These are phyloP conservation scores for Agraylea sexmaculata DNA, from an alignment of 1,140 invertebrate genomes.

Conservation along the genomic window DNA sequence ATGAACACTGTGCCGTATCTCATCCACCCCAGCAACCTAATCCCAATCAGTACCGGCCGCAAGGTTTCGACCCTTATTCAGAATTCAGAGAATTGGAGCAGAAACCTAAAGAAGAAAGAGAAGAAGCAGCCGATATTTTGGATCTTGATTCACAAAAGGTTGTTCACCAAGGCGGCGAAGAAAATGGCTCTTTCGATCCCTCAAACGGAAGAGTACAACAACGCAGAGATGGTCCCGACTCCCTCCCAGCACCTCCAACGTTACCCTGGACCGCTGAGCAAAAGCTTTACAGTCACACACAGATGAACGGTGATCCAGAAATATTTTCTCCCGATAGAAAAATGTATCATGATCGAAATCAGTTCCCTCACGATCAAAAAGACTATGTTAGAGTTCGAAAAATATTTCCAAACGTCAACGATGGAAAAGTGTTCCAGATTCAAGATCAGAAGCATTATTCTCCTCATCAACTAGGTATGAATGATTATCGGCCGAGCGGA, in stretches of 20 bases:
- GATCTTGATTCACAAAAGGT: slow-evolving; percentile 84
- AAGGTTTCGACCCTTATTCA: slow-evolving; percentile 34
- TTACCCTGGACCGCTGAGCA: slow-evolving; percentile 43
- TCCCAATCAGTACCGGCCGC: slow-evolving; percentile 35
- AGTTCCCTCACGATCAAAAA: slow-evolving; percentile 34
- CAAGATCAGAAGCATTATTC: slow-evolving; percentile 39
- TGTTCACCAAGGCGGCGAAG: slow-evolving; percentile 47
- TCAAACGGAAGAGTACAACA: slow-evolving; percentile 34
- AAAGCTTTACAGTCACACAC: slow-evolving; percentile 30
- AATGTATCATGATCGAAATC: slow-evolving; percentile 23
- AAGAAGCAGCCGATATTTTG: slow-evolving; percentile 66
- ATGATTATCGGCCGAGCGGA: slow-evolving; percentile 32
- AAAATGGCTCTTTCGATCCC: slow-evolving; percentile 42
- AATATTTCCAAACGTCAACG: slow-evolving; percentile 30
- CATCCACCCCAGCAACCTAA: slow-evolving; percentile 47
- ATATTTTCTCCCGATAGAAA: slow-evolving; percentile 28
- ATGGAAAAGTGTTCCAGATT: slow-evolving; percentile 40
- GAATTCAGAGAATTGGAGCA: slow-evolving; percentile 27
- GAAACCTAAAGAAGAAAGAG: slow-evolving; percentile 49
- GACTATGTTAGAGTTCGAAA: slow-evolving; percentile 37
- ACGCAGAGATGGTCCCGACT: slow-evolving; percentile 38
- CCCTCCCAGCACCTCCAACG: slow-evolving; percentile 49
- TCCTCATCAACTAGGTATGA: slow-evolving; percentile 38
- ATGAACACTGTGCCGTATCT: slow-evolving; percentile 56
- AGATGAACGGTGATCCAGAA: slow-evolving; percentile 36